Base-by-base conservation (phyloP, 2,797 vertebrate genomes). In the Oreochromis grahami region DNA sequence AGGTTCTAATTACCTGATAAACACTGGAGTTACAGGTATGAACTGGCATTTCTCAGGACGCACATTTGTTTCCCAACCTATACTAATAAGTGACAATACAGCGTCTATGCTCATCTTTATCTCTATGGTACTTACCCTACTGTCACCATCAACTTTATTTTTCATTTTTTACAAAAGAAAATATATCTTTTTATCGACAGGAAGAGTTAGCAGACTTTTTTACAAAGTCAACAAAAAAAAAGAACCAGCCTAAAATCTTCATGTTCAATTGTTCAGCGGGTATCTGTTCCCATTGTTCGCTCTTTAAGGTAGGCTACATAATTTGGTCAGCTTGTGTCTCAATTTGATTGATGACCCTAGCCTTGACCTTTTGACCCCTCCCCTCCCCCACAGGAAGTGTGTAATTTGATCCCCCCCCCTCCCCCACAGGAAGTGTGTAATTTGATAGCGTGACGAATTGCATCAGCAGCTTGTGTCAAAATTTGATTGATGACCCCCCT, bases 201-300 rank as follows among this genome's bases (percentile, higher is more conserved):
- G 14, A 45, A 29, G 9, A 48, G 14, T 29, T 43, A 24, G 24
- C 2, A 43, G 13, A 43, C 7, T 7, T 17, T 36, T 68, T 68
- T 43, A 68, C 7, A 43, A 68, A 68, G n/a, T 68, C 12, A 68
- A 0, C 38, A 21, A 43, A 15, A 68, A 1, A 68, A 43, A 26
- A 24, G 8, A 70, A 43, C 24, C 38, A 15, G 0, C 17, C 58
- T 26, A 45, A 45, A 8, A 26, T 10, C 21, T 0, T 68, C 21
- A 0, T 3, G n/a, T 68, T 68, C 36, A 43, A 41, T 24, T 68
- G 36, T 68, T 15, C 36, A 21, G 21, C 65, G 26, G 8, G 41
- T 45, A 70, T 17, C 41, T 26, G 21, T 26, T 43, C 21, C 65
- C 14, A 68, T 13, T 68, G 36, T 3, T 68, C 63, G 8, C 38